phyloP scores from a whole-genome alignment of 2,797 vertebrate genomes.

The Brachyrhaphis roseni region DNA sequence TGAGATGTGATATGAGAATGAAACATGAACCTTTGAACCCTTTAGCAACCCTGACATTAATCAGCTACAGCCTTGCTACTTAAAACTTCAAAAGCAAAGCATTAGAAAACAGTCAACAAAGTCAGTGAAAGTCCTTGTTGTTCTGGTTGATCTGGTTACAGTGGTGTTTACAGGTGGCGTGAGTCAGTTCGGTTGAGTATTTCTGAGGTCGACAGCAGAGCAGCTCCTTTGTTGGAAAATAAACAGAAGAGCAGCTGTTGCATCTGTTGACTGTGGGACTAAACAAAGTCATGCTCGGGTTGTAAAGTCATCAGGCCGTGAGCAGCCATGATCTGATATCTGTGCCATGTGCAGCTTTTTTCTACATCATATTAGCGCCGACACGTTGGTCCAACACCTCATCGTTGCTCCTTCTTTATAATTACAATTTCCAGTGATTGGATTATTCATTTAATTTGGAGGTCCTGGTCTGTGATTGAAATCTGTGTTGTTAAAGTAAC shows the following conservation, averaged over 20 bases:
- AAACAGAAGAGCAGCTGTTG: slow-evolving; percentile 14
- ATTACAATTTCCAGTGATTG: neutral
- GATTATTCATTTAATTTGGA: neutral
- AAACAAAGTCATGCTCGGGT: slow-evolving; percentile 9
- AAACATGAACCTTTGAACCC: neutral
- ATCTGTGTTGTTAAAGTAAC: neutral
- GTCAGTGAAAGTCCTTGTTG: neutral
- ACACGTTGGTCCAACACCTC: neutral
- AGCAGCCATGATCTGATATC: slow-evolving; percentile 14
- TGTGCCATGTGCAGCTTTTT: slow-evolving; percentile 7
- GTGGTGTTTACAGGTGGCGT: neutral
- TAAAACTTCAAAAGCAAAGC: neutral
- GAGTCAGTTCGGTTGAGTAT: neutral
- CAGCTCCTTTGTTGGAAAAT: neutral
- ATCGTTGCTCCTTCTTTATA: neutral
- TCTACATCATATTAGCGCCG: neutral
- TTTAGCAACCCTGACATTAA: neutral
- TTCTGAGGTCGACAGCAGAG: neutral
- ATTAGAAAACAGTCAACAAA: neutral
- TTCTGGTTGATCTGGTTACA: slow-evolving; percentile 4
- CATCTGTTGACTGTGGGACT: slow-evolving; percentile 12
- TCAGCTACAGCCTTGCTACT: neutral
- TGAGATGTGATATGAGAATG: neutral
- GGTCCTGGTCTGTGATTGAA: neutral
- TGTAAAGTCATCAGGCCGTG: slow-evolving; percentile 3